Conservation (phyloP, 2,888 invertebrate species). For the Agonopterix alstromeriana region DNA sequence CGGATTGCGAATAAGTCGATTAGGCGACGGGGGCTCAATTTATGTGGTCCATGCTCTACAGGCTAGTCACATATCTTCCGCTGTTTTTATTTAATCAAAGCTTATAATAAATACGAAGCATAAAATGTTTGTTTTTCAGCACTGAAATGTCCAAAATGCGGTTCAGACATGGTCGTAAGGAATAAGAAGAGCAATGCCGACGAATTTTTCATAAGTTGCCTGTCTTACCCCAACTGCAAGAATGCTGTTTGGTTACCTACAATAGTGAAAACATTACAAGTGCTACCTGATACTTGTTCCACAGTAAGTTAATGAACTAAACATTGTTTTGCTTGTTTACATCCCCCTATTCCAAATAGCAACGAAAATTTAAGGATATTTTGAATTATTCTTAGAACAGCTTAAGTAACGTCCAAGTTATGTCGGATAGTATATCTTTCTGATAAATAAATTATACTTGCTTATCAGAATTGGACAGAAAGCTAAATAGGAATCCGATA, state of each 20-base stretch:
- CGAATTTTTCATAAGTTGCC: constrained; percentile 84
- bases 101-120: neutral
- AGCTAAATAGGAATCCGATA: no score
- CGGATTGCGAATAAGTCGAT: no score
- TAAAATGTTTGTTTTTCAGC: constrained; percentile 33
- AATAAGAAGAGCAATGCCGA: constrained; percentile 81
- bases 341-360: neutral
- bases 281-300: constrained; percentile 80
- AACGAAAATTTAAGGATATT: no score
- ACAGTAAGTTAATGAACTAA: constrained; percentile 30
- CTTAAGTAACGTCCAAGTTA: no score
- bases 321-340: neutral
- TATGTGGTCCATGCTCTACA: no score
- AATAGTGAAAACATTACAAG: constrained; percentile 80
- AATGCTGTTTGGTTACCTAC: constrained; percentile 89
- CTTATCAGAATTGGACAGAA: no score
- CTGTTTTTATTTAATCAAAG: no score
- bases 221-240: constrained; percentile 87
- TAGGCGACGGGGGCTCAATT: no score
- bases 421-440: no score
- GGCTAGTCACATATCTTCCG: no score
- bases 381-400: no score
- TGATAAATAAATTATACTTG: no score
- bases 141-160: constrained; percentile 87
- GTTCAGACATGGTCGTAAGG: constrained; percentile 81